A percentile compares a stretch with the other conserved stretches of the same genome.
Evolutionary conservation across 2,888 invertebrate genomes (phyloP).

Genomic region (Lepidonotus clava): DNA sequence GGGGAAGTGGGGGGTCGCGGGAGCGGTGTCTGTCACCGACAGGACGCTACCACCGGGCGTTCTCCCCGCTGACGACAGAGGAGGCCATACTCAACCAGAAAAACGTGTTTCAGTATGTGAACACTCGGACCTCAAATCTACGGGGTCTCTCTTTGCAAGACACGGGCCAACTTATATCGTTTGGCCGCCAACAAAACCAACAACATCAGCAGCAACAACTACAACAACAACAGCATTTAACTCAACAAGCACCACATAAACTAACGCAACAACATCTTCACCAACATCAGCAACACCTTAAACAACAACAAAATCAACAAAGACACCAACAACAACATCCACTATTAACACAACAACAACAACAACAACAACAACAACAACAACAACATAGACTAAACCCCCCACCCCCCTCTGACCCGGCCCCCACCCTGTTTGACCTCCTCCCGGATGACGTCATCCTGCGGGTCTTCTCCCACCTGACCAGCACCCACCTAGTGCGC

Average conservation of each 20-base stretch:
- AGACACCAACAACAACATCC: background rate
- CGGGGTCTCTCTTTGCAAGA: no score
- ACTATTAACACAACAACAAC: background rate
- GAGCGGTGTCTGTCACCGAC: background rate
- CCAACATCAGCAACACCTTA: no score
- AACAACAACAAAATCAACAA: background rate
- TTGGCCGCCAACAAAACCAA: background rate
- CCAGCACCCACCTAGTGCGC: slow-evolving; percentile 86
- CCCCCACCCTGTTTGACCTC: slow-evolving; percentile 69
- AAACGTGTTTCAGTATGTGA: slow-evolving; percentile 13
- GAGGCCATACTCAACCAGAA: slow-evolving; percentile 34
- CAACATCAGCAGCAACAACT: background rate
- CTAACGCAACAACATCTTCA: no score
- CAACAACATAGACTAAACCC: background rate
- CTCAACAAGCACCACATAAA: no score
- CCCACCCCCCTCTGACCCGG: background rate
- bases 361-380: background rate
- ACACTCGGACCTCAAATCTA: no score
- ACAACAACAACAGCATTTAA: no score
- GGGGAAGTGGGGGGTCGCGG: background rate
- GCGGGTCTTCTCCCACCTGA: slow-evolving; percentile 87
- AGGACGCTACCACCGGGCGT: slow-evolving; percentile 3
- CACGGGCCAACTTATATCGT: no score
- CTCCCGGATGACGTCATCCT: slow-evolving; percentile 86
- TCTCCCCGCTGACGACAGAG: slow-evolving; percentile 31